A percentile compares a stretch with the other conserved stretches of the same genome.
These are phyloP conservation scores for Achroia grisella DNA, from an alignment of 1,140 invertebrate species.

Conservation along the genomic window DNA sequence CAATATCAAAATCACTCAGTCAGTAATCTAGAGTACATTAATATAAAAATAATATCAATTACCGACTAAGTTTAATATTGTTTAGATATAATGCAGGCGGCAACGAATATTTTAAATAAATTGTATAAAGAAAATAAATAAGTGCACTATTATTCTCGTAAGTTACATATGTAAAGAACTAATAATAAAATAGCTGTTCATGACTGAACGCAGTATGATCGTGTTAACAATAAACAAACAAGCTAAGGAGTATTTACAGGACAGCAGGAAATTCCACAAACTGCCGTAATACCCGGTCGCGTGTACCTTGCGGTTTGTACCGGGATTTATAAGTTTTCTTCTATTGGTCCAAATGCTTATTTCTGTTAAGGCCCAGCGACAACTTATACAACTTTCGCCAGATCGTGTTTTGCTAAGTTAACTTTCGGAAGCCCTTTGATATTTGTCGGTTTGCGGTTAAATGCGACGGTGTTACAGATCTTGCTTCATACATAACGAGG, in stretches of 20 bases:
- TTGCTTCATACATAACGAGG: conserved; percentile 2
- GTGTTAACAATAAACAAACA: too few species aligned
- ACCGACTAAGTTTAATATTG: too few species aligned
- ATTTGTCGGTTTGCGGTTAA: conserved; percentile 26
- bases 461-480: not conserved
- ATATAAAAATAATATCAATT: too few species aligned
- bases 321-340: conserved; percentile 58
- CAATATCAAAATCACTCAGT: too few species aligned
- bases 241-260: conserved; percentile 24
- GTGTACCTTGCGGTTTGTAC: conserved; percentile 47
- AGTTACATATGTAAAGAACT: too few species aligned
- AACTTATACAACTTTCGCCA: conserved; percentile 44
- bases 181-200: too few species aligned
- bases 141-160: too few species aligned
- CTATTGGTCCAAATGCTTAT: conserved; percentile 41
- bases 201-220: too few species aligned
- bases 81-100: too few species aligned
- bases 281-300: conserved; percentile 11
- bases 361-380: conserved; percentile 24
- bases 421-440: conserved; percentile 26
- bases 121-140: too few species aligned
- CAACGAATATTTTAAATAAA: too few species aligned
- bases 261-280: conserved; percentile 13
- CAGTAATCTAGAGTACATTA: too few species aligned
- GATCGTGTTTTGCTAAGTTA: conserved; percentile 27